Base-by-base conservation (phyloP, 2,888 invertebrate genomes). In the Ornithoptera alexandrae region DNA sequence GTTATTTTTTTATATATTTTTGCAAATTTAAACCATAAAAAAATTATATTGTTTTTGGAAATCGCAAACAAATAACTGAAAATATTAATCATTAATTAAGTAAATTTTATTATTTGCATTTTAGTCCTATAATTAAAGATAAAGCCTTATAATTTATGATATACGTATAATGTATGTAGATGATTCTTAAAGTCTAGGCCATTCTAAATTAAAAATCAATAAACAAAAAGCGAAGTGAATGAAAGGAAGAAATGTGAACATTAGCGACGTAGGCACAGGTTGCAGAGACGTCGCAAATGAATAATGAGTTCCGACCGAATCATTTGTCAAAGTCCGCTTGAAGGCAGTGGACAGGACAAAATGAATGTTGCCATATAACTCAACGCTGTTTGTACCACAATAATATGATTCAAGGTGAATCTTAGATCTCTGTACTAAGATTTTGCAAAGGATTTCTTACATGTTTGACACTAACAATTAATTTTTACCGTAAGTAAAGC, bases 311-410 rank as follows among this genome's bases (percentile, higher is more conserved):
- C 83, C 84, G 81, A 83, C 84, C 85, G 84, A 83, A 82, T 79
- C 87, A 88, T 92, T 90, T 85, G 88, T 92, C 91, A 91, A 88
- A 85, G 90, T 89, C 90, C 80, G 70, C 59, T 65, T 71, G 72
- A 80, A 83, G 84, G 82, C 78, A 79, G 79, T 77, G 79, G 77
- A 75, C 75, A 78, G 79, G 79, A 83, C 83, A 80, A 81, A 84
- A 85, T 84, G 80, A 84, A 84, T 83, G 81, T 61, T 53, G 67
- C 22, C 70, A 61, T 71, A 62, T 62, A 68, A 71, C 57, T 71
- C 64, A 65, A 50, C 67, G 61, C 20, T 20, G 57, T 61, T 64
- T 71, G 64, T 58, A 65, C 61, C 42, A 8, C 61, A 65, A 67
- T 57, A 39, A 59, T 61, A 63, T 30, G 18, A 39, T 46, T 61